phyloP scores from a whole-genome alignment of 2,113 vertebrate genomes.

The Cynopterus brachyotis region DNA sequence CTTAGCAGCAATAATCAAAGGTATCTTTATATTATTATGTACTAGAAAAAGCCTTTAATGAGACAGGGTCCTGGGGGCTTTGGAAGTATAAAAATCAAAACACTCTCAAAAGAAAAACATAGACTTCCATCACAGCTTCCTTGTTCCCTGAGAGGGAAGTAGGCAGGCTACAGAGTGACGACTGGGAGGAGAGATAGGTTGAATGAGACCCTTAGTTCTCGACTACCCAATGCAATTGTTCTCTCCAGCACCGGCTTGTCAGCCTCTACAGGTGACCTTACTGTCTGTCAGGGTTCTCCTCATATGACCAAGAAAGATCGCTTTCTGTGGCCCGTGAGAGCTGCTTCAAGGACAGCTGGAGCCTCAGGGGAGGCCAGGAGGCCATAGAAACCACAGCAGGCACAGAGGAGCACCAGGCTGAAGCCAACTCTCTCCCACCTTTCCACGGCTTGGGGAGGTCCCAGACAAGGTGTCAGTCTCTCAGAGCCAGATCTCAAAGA shows the following conservation, averaged over 20 bases:
- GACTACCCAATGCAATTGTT: background rate
- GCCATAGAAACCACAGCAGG: background rate
- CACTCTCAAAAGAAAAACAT: background rate
- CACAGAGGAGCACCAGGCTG: background rate
- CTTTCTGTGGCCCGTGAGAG: background rate
- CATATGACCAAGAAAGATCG: background rate
- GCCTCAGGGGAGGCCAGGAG: background rate
- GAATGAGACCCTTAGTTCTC: background rate
- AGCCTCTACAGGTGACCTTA: background rate
- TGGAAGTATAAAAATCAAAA: background rate
- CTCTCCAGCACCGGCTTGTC: background rate
- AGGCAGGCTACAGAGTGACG: background rate
- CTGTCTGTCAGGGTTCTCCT: background rate
- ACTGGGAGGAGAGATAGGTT: background rate
- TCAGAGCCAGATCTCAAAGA: background rate
- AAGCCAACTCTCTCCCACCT: background rate
- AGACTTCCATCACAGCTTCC: background rate
- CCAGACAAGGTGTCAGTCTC: background rate
- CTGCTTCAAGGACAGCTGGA: background rate
- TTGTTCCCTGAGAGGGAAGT: background rate
- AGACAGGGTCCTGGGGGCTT: background rate
- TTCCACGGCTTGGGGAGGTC: too few relatives aligned
- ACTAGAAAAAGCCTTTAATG: conserved; percentile 20
- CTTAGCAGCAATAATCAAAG: background rate
- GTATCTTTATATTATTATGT: background rate